Evolutionary conservation across 2,113 vertebrate species (phyloP).

Genomic region (Ctenomys sociabilis): DNA sequence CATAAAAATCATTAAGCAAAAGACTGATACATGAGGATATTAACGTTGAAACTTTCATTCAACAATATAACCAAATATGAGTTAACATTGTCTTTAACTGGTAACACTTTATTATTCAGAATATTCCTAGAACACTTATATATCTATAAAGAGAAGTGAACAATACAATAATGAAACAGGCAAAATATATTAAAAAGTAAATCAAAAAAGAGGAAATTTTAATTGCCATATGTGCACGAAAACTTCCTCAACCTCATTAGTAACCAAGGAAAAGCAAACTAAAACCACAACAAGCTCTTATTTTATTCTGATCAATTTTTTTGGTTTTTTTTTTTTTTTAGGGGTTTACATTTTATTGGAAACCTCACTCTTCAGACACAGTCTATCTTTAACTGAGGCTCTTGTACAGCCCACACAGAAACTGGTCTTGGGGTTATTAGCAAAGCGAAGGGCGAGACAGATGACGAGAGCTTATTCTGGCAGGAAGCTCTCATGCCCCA

Average conservation of each 20-base stretch:
- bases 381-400: slow-evolving; percentile 67
- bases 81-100: slow-evolving; percentile 28
- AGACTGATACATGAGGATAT: slow-evolving; percentile 8
- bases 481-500: slow-evolving; percentile 86
- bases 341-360: slow-evolving; percentile 87
- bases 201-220: neutral
- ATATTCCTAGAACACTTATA: neutral
- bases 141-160: neutral
- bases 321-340: too few relatives aligned
- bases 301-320: neutral
- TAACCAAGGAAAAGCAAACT: slow-evolving; percentile 39
- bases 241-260: neutral
- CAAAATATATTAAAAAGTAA: neutral
- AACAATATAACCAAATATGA: neutral
- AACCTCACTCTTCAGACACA: slow-evolving; percentile 83
- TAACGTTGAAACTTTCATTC: slow-evolving; percentile 3
- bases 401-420: slow-evolving; percentile 54
- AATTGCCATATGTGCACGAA: neutral
- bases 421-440: slow-evolving; percentile 32
- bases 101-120: neutral
- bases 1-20: slow-evolving; percentile 16
- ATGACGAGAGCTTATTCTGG: neutral
- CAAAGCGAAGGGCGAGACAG: slow-evolving; percentile 2
- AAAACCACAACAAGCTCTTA: slow-evolving; percentile 2
- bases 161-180: neutral